Evolutionary conservation across 2,797 vertebrate species (phyloP).

Genomic region (Arnoldichthys spilopterus): DNA sequence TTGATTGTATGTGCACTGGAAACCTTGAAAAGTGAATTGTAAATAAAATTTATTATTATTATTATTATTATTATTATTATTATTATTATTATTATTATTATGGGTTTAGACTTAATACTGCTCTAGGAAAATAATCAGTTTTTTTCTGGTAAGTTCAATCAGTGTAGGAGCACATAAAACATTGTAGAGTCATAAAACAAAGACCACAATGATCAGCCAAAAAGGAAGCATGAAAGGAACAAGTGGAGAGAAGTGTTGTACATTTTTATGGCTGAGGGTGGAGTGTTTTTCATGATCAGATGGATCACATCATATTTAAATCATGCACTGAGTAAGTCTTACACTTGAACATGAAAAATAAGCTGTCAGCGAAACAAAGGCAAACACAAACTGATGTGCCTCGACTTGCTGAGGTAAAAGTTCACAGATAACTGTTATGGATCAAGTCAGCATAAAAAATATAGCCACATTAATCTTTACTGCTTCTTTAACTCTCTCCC

Average conservation of each 20-base stretch:
- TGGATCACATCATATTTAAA: slow-evolving; percentile 6
- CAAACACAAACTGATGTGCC: slow-evolving; percentile 24
- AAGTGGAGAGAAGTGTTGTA: background rate
- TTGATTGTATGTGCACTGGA: too few species aligned
- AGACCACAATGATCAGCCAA: background rate
- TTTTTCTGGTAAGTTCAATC: background rate
- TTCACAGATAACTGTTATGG: slow-evolving; percentile 21
- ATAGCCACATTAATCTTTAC: slow-evolving; percentile 21
- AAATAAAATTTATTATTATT: too few species aligned
- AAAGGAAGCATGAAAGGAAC: background rate
- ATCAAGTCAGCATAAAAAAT: slow-evolving; percentile 22
- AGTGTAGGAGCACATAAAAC: background rate
- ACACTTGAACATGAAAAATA: slow-evolving; percentile 15
- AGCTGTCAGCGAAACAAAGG: slow-evolving; percentile 27
- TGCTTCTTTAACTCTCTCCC: background rate
- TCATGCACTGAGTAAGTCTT: background rate
- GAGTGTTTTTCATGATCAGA: background rate
- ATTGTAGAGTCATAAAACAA: background rate
- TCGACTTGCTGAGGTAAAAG: slow-evolving; percentile 3
- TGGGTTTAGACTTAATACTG: background rate
- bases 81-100: too few species aligned
- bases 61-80: too few species aligned
- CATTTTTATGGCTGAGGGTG: background rate
- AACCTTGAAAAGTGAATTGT: too few species aligned
- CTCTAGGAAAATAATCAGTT: background rate